Conservation (phyloP, 2,113 vertebrate genomes). For the Sinocyclocheilus rhinocerous region DNA sequence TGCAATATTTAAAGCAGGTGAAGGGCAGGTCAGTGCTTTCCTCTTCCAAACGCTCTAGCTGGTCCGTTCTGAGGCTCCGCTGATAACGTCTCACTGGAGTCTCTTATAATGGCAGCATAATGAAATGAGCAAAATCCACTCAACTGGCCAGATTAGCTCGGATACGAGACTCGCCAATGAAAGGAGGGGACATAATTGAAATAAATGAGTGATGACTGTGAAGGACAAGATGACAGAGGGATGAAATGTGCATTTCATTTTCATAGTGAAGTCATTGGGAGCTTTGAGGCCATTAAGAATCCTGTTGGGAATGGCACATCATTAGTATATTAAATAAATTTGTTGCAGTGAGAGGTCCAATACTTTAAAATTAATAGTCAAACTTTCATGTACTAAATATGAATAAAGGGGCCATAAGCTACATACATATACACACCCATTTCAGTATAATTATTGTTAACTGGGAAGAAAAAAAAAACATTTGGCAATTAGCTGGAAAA, state of each 20-base stretch:
- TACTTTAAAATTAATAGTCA: not conserved
- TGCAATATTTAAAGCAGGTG: slow-evolving; percentile 54
- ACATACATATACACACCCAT: not conserved
- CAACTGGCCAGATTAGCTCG: slow-evolving; percentile 36
- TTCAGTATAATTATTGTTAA: not conserved
- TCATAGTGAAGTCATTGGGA: slow-evolving; percentile 61
- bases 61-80: slow-evolving; percentile 27
- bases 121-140: slow-evolving; percentile 68
- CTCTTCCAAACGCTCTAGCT: not conserved
- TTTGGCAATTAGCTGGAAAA: too few species aligned
- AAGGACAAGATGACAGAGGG: slow-evolving; percentile 64
- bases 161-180: slow-evolving; percentile 42
- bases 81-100: slow-evolving; percentile 49
- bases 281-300: not conserved
- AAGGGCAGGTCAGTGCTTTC: slow-evolving; percentile 62
- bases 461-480: too few species aligned
- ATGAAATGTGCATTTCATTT: slow-evolving; percentile 55
- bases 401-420: not conserved
- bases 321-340: not conserved
- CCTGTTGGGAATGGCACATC: not conserved
- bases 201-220: slow-evolving; percentile 60
- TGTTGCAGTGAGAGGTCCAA: not conserved
- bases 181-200: slow-evolving; percentile 61
- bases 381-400: not conserved
- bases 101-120: slow-evolving; percentile 69